Percentiles rank a stretch among this genome's conserved stretches.
Conservation (phyloP, 2,113 vertebrate genomes). For the Hyperopisus bebe region DNA sequence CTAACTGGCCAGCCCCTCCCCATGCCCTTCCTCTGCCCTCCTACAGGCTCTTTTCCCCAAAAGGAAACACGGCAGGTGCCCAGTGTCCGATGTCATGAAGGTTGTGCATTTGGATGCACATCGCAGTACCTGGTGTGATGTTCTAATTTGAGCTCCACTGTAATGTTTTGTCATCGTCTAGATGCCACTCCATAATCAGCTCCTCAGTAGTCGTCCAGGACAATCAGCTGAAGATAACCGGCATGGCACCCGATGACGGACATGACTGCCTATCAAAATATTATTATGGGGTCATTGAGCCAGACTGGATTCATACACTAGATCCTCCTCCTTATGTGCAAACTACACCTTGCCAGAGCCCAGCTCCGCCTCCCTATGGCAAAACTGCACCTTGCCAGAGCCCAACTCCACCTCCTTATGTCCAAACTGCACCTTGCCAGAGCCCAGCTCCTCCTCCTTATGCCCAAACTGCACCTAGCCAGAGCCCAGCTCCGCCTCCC, state of each 20-base stretch:
- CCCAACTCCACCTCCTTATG: no score
- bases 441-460: no score
- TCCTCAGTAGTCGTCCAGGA: not conserved
- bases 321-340: not conserved
- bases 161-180: not conserved
- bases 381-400: no score
- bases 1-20: not conserved
- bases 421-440: no score
- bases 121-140: not conserved
- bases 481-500: no score
- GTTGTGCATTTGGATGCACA: not conserved
- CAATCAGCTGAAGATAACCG: not conserved
- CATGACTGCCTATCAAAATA: not conserved
- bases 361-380: no score
- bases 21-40: not conserved
- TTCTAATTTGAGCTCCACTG: not conserved
- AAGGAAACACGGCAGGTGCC: not conserved
- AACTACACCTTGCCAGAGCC: no score
- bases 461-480: no score
- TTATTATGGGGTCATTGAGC: not conserved
- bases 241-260: not conserved
- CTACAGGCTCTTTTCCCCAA: not conserved
- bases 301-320: not conserved
- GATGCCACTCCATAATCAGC: not conserved
- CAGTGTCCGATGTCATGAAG: not conserved